Evolutionary conservation across 2,888 invertebrate species (phyloP), one percentile per base, ranked within the genome.

Genomic region (Scrobipalpa atriplicella): DNA sequence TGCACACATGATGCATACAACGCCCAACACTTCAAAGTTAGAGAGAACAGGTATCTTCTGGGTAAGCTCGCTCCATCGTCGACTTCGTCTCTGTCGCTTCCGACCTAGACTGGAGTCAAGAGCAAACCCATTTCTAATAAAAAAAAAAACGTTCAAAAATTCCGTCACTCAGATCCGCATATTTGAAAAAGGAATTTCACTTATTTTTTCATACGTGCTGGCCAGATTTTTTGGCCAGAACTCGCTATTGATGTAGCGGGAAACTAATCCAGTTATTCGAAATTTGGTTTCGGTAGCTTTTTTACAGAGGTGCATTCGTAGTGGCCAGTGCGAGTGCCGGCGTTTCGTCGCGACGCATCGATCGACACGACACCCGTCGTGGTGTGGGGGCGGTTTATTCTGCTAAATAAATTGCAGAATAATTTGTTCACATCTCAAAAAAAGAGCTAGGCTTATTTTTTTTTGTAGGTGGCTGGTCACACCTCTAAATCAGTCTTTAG

Each of bases 321-420:
- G 62, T 47, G 18, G 54, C 16, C 19, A 43, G 43, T 43, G 43
- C 43, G 43, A 43, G 13, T 13, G 43, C 13, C 43, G 52, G 19
- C 52, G 16, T 72, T 67, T 75, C 78, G 89, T 85, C 90, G 85
- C 89, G 89, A 73, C 89, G 84, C 86, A 90, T 90, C 89, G 90
- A 90, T 89, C 89, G 84, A 75, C 85, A 90, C 90, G n/a, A n/a
- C n/a, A n/a, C n/a, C n/a, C n/a, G n/a, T 89, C 89, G 89, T 87
- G 81, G 84, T 79, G 13, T 19, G 43, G 13, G 13, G 43, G 43
- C 43, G 43, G 43, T 13, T 13, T 43, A 43, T 43, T 43, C 43
- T 43, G 13, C 43, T 43, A 43, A 11, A 43, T 43, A 43, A 11
- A 43, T 0, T 43, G 43, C 13, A 1, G 13, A 10, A 43, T 43